Evolutionary conservation across 2,888 invertebrate genomes (phyloP).

Genomic region (Nebria brevicollis): DNA sequence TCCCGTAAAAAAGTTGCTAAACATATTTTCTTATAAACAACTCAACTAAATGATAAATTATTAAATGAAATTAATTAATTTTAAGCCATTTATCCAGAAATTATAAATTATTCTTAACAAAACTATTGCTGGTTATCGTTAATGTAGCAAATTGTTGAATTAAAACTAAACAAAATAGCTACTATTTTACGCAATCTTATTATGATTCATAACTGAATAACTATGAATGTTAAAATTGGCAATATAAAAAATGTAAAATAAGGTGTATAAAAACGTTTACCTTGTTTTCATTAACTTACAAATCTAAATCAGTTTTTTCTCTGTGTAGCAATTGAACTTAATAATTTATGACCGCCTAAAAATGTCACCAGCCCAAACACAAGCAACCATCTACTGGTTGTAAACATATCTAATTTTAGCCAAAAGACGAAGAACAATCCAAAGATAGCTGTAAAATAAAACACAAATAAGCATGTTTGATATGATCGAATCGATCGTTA

Average conservation of each 20-base stretch:
- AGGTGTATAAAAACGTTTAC: background rate
- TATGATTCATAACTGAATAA: no score
- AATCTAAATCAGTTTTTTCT: constrained; percentile 52
- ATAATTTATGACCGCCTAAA: constrained; percentile 90
- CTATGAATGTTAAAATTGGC: background rate
- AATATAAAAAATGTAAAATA: background rate
- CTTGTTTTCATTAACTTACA: background rate
- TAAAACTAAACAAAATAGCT: no score
- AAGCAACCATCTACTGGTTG: constrained; percentile 88
- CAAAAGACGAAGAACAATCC: constrained; percentile 91
- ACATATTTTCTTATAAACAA: no score
- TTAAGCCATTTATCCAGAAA: no score
- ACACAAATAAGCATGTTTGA: constrained; percentile 43
- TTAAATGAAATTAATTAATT: no score
- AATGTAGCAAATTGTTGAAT: no score
- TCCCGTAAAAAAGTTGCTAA: no score
- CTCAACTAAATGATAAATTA: no score
- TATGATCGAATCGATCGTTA: background rate
- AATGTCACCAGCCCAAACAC: constrained; percentile 90
- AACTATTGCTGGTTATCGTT: no score
- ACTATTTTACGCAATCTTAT: no score
- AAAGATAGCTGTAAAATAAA: constrained; percentile 76
- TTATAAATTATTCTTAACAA: no score
- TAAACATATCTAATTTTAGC: constrained; percentile 95
- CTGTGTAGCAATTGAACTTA: constrained; percentile 78